Evolutionary conservation across 2,797 vertebrate species (phyloP), one percentile per base, ranked within the genome.

Genomic region (Sarcoramphus papa): DNA sequence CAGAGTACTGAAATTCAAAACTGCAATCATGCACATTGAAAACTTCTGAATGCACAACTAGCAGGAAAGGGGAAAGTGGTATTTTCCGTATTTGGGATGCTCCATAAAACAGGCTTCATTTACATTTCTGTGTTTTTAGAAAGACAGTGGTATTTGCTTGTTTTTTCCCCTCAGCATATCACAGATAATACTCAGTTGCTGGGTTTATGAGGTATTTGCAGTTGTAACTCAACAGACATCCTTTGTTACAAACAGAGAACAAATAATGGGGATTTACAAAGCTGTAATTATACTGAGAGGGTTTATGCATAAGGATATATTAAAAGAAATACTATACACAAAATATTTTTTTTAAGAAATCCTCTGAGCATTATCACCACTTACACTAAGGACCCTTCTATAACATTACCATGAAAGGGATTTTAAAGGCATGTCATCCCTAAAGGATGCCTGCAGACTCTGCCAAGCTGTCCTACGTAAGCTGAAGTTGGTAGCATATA

Each of bases 221-320:
- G 75, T 77, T 85, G 67, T 91, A 94, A 95, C 72, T 80, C 65
- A 91, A 74, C 41, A 93, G 74, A 75, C 11, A 94, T 95, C 80
- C 92, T 93, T 88, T 90, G 24, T 94, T 95, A 90, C 80, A 96
- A 96, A 95, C 51, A 67, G 15, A 95, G 74, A 88, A 95, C 85
- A 97, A 97, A 93, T 88, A 96, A 94, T 35, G 82, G 59, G 94
- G 94, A 97, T 93, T 96, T 93, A 97, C 89, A 95, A 94, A 91
- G 88, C 82, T 45, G n/a, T 93, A 97, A 97, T 97, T 97, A 97
- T 41, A 90, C 74, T 8, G 14, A 94, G 35, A 82, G 31, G 68
- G 74, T 91, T 94, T 93, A 86, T 30, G 60, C 9, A 3, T 37
- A 89, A 95, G 89, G 94, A 90, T 62, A 37, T 59, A 76, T 83